Conservation (phyloP, 2,888 invertebrate genomes). For the Orchesella flavescens region DNA sequence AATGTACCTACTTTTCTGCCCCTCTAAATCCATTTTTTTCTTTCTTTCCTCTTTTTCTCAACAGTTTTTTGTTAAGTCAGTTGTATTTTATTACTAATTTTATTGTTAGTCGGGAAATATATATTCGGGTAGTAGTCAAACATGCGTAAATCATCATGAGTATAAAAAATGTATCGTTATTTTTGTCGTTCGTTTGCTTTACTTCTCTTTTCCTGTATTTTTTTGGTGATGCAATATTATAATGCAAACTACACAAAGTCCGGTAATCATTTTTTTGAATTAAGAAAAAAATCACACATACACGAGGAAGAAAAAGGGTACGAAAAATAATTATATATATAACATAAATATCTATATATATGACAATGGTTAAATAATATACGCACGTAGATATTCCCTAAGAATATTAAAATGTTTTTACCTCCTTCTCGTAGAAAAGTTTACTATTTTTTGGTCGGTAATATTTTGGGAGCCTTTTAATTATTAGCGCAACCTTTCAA, state of each 20-base stretch:
- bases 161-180: background rate
- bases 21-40: too few relatives aligned
- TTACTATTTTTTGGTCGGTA: too few relatives aligned
- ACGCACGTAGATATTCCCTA: background rate
- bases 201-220: background rate
- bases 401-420: background rate
- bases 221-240: background rate
- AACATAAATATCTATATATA: background rate
- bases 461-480: too few relatives aligned
- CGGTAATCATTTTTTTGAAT: background rate
- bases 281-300: background rate
- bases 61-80: too few relatives aligned
- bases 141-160: background rate
- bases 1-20: too few relatives aligned
- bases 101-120: background rate
- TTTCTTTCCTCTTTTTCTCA: too few relatives aligned
- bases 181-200: constrained; percentile 2
- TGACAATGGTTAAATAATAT: background rate
- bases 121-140: background rate
- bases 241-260: constrained; percentile 4
- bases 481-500: too few relatives aligned
- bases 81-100: too few relatives aligned
- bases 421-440: background rate
- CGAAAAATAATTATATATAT: too few relatives aligned
- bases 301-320: too few relatives aligned